A percentile compares a stretch with the other conserved stretches of the same genome.
These are phyloP conservation scores for Scolopax mira DNA, from an alignment of 2,113 vertebrate genomes.

Conservation along the genomic window DNA sequence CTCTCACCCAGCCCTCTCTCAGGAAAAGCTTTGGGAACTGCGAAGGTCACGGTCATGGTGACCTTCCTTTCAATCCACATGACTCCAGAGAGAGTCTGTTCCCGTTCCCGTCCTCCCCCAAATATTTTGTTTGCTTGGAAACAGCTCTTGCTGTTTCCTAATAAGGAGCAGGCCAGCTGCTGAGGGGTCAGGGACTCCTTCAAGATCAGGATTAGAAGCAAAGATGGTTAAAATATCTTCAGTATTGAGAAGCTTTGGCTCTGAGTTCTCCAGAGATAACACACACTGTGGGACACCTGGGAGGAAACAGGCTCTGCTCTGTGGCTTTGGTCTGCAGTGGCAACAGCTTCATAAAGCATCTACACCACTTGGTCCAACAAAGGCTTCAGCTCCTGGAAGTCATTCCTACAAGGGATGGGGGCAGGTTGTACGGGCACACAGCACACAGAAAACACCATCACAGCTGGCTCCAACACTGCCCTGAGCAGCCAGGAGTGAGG, in stretches of 20 bases:
- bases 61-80: not conserved
- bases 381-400: not conserved
- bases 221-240: not conserved
- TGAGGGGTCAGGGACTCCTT: not conserved
- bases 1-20: not conserved
- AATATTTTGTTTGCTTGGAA: not conserved
- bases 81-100: not conserved
- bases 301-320: not conserved
- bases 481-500: not conserved
- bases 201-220: not conserved
- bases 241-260: not conserved
- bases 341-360: not conserved
- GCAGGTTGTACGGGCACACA: not conserved
- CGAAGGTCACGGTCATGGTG: not conserved
- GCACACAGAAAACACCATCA: not conserved
- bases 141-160: not conserved
- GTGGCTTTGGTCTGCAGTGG: not conserved
- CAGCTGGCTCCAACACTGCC: not conserved
- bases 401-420: not conserved
- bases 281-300: not conserved
- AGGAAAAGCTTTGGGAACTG: not conserved
- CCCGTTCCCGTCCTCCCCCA: too few species aligned
- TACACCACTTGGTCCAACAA: not conserved
- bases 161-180: not conserved
- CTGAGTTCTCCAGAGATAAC: not conserved